Evolutionary conservation across 2,797 vertebrate genomes (phyloP).

Genomic region (Melanogrammus aeglefinus): DNA sequence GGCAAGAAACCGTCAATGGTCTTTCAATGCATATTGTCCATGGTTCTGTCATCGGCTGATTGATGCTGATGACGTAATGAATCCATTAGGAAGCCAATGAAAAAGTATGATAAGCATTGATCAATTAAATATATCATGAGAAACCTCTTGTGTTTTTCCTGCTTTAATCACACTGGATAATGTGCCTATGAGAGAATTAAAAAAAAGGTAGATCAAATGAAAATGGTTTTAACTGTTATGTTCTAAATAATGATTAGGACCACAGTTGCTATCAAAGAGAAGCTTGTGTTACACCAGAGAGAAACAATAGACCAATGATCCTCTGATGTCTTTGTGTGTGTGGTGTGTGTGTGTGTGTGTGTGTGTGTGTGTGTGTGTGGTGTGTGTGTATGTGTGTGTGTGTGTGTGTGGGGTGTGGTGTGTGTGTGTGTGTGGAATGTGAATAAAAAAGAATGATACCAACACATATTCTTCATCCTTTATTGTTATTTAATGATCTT

Average conservation of each 20-base stretch:
- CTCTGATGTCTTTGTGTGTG: background rate
- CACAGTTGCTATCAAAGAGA: too few species aligned
- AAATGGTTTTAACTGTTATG: background rate
- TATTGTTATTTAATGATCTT: background rate
- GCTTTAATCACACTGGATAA: background rate
- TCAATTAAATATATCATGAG: background rate
- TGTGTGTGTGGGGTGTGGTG: too few species aligned
- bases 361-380: too few species aligned
- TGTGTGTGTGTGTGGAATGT: too few species aligned
- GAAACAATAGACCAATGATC: background rate
- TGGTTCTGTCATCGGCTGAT: background rate
- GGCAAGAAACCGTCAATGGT: background rate
- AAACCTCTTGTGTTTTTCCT: background rate
- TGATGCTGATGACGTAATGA: background rate
- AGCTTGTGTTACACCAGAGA: background rate
- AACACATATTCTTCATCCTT: too few species aligned
- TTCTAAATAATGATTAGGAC: too few species aligned
- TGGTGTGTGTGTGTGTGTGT: too few species aligned
- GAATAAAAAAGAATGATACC: too few species aligned
- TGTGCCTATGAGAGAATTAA: background rate
- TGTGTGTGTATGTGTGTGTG: too few species aligned
- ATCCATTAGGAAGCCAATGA: background rate
- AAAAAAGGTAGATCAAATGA: background rate
- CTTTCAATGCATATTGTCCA: background rate
- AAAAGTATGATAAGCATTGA: too few species aligned